phyloP scores from a whole-genome alignment of 2,797 vertebrate genomes.

The Enteromius afrohamiltoni region DNA sequence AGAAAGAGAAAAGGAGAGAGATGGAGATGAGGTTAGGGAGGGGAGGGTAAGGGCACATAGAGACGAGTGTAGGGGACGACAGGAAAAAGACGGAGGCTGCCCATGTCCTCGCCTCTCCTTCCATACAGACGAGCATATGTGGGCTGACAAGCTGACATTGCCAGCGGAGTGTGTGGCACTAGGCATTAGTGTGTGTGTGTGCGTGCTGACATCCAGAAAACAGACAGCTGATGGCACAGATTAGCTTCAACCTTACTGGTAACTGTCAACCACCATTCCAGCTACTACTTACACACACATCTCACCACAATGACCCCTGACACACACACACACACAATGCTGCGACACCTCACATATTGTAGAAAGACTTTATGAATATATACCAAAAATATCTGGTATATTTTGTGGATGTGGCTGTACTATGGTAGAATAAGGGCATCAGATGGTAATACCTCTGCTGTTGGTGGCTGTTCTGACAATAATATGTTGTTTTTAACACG shows the following conservation, averaged over 20 bases:
- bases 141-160: constrained; percentile 85
- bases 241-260: constrained; percentile 72
- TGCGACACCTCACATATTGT: background rate
- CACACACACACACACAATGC: background rate
- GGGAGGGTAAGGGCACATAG: constrained; percentile 52
- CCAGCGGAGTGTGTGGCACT: constrained; percentile 59
- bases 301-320: constrained; percentile 26
- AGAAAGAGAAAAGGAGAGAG: constrained; percentile 12
- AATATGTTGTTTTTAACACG: no score
- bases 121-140: constrained; percentile 80
- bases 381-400: background rate
- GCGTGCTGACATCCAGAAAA: constrained; percentile 69
- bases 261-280: constrained; percentile 71
- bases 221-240: constrained; percentile 81
- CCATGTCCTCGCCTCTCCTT: constrained; percentile 69
- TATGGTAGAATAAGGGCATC: background rate
- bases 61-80: constrained; percentile 72
- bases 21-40: constrained; percentile 40
- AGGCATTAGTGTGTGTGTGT: constrained; percentile 32
- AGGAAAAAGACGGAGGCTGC: constrained; percentile 80
- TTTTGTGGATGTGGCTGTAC: background rate
- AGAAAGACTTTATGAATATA: background rate
- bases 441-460: background rate
- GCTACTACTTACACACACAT: constrained; percentile 29
- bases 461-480: background rate